Evolutionary conservation across 37 sponge, comb jelly and placozoan species (phyloP).

Genomic region (Cladorhizidae sp.): DNA sequence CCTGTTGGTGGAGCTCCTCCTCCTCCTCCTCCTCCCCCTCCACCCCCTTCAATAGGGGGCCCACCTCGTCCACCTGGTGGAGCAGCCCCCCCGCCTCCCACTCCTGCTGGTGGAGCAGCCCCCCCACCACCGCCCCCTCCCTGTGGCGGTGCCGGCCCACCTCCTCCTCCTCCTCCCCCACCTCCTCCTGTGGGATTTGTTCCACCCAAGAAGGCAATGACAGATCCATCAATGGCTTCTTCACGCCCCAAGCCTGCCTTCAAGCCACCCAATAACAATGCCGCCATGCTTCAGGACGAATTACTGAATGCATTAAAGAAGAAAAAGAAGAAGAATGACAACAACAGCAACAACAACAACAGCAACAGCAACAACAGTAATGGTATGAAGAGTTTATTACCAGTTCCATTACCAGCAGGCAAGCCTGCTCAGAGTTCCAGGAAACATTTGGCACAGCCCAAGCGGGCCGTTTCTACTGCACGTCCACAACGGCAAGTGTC

Average conservation of each 20-base stretch:
- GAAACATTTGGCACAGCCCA: too few relatives aligned
- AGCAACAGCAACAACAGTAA: neutral
- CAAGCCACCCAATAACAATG: constrained; percentile 16
- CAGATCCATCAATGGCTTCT: constrained; percentile 10
- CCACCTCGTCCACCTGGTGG: constrained; percentile 15
- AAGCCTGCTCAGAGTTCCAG: too few relatives aligned
- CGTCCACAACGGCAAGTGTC: too few relatives aligned
- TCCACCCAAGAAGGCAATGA: constrained; percentile 46
- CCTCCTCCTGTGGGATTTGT: constrained; percentile 39
- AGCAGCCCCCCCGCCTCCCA: constrained; percentile 31
- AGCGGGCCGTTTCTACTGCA: too few relatives aligned
- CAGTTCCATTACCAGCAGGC: too few relatives aligned
- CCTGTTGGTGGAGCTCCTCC: constrained; percentile 47
- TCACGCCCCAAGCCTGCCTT: constrained; percentile 4
- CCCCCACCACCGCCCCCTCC: constrained; percentile 58
- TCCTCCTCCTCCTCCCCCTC: constrained; percentile 56
- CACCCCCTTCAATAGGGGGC: constrained; percentile 54
- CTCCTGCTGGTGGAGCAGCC: constrained; percentile 20
- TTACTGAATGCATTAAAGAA: constrained; percentile 41
- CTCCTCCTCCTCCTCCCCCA: constrained; percentile 58
- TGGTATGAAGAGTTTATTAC: too few relatives aligned
- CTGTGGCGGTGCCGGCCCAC: constrained; percentile 30
- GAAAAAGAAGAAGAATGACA: constrained; percentile 17
- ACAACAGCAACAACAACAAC: neutral
- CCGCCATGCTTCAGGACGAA: constrained; percentile 33